Conservation (phyloP, 2,797 vertebrate species). For the Adrianichthys oophorus region DNA sequence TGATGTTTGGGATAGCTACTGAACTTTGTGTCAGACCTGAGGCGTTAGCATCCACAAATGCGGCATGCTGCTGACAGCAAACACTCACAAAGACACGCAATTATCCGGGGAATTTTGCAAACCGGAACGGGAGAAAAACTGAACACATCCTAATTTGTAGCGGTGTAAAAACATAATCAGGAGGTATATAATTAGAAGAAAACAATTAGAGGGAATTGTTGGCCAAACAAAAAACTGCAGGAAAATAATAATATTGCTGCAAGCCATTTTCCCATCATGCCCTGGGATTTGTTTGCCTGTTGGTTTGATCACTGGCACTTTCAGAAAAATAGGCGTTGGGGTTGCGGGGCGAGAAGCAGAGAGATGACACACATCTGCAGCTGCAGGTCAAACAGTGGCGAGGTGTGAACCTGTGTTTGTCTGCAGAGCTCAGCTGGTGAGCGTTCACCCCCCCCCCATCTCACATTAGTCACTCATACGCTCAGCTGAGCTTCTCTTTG, state of each 20-base stretch:
- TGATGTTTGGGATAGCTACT: no score
- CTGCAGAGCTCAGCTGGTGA: slow-evolving; percentile 26
- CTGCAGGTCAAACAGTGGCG: slow-evolving; percentile 23
- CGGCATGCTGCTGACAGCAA: no score
- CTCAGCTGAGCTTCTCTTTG: slow-evolving; percentile 21
- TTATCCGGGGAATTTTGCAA: not conserved
- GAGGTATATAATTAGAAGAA: slow-evolving; percentile 25
- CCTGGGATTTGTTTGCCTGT: slow-evolving; percentile 27
- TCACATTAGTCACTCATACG: slow-evolving; percentile 21
- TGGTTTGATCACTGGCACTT: slow-evolving; percentile 6
- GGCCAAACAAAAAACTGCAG: slow-evolving; percentile 21
- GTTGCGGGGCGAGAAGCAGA: not conserved
- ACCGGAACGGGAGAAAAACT: not conserved
- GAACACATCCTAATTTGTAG: not conserved
- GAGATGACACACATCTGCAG: not conserved
- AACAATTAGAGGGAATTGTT: slow-evolving; percentile 28
- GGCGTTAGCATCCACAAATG: no score
- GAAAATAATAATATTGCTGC: not conserved
- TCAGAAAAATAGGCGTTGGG: not conserved
- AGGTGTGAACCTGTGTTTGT: slow-evolving; percentile 9
- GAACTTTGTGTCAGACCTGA: not conserved
- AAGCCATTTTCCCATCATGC: slow-evolving; percentile 13
- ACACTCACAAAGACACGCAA: no score
- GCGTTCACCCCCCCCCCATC: slow-evolving; percentile 2
- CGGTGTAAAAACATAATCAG: slow-evolving; percentile 13